Base-by-base conservation (phyloP, 2,113 vertebrate species). In the Brachyhypopomus gauderio region DNA sequence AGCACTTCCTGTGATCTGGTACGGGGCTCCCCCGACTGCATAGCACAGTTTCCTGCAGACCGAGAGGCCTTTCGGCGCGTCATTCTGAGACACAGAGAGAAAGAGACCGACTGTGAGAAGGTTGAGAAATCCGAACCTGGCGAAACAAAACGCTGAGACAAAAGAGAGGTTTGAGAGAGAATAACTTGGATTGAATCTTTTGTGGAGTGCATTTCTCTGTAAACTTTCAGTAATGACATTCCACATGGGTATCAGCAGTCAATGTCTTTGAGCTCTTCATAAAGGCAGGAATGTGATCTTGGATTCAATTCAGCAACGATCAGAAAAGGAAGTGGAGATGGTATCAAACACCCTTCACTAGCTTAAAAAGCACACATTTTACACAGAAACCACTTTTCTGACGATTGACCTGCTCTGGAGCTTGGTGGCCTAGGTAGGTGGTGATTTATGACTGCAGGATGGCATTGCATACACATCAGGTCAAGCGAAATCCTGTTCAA, bases 1-100 rank as follows among this genome's bases (percentile, higher is more conserved):
- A 1, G 94, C 95, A 19, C 93, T 96, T 87, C 95, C 96, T 0
- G 97, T 98, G 89, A 97, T 95, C 92, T 98, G 97, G 88, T 98
- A 98, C 0, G 97, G 97, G 7, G 95, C 95, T 0, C 97, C 97
- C 0, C 97, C 97, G 59, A 97, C 89, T 19, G 96, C 97, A 73
- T 95, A 98, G 89, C 96, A 98, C 45, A 98, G 62, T 83, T 98
- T 98, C 84, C 83, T 97, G 89, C 93, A 95, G 55, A 96, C 81
- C 3, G 95, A 94, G 79, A 97, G 91, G 78, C 23, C 23, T 83
- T 41, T 30, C 59, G 45, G 45, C 83, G 91, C 76, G 48, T 85
- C 87, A 72, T 86, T 81, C 89, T 88, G 83, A 73, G 38, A 71
- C 27, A 45, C 66, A 78, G 36, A 72, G 36, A 81, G 20, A 38